These are phyloP conservation scores for Glossosoma conforme DNA, from an alignment of 1,140 invertebrate species.

Conservation along the genomic window DNA sequence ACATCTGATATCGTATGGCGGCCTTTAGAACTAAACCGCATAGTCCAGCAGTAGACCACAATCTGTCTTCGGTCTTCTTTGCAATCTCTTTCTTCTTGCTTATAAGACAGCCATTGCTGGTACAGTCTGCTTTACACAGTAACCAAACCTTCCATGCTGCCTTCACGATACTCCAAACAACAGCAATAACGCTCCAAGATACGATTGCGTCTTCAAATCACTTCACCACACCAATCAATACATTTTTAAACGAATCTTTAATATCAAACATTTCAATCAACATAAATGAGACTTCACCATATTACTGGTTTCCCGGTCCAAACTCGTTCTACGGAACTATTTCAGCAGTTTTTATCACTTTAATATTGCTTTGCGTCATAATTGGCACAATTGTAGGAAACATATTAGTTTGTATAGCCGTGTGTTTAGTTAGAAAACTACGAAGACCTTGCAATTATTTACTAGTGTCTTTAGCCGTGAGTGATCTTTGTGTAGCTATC, in stretches of 20 bases:
- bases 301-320: conserved; percentile 38
- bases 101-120: conserved; percentile 10
- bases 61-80: conserved; percentile 26
- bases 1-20: conserved; percentile 26
- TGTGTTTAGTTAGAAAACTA: conserved; percentile 81
- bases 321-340: conserved; percentile 43
- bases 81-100: conserved; percentile 16
- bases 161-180: conserved; percentile 1
- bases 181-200: not conserved
- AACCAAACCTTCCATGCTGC: conserved; percentile 14
- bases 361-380: conserved; percentile 70
- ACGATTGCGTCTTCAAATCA: conserved; percentile 4
- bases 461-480: conserved; percentile 86
- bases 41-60: conserved; percentile 19
- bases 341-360: conserved; percentile 61
- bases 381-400: conserved; percentile 82
- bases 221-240: conserved; percentile 4
- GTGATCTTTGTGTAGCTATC: conserved; percentile 76
- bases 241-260: conserved; percentile 32
- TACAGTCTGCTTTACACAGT: not conserved
- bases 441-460: conserved; percentile 80
- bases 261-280: conserved; percentile 39
- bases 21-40: conserved; percentile 21
- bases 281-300: conserved; percentile 36
- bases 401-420: conserved; percentile 82